These are phyloP conservation scores for Molossus alvarezi DNA, from an alignment of 2,797 vertebrate species.

Conservation along the genomic window DNA sequence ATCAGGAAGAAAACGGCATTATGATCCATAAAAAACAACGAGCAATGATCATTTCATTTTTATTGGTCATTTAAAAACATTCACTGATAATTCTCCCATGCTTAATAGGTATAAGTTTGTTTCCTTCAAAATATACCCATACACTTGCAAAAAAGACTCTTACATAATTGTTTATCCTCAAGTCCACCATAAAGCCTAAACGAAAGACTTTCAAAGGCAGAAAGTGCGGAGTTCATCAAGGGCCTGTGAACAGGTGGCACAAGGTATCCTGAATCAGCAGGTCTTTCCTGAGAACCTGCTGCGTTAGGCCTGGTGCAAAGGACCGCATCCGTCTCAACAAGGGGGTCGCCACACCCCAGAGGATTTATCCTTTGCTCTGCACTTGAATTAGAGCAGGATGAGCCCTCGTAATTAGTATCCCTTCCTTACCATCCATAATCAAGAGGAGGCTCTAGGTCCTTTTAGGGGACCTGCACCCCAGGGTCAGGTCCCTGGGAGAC, in stretches of 20 bases:
- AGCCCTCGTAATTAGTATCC: not conserved
- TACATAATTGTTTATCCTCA: constrained; percentile 28
- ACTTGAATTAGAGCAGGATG: constrained; percentile 25
- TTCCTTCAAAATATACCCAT: constrained; percentile 75
- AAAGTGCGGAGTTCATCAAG: not conserved
- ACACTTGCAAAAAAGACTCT: constrained; percentile 46
- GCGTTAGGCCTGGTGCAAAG: not conserved
- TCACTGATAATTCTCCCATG: constrained; percentile 81
- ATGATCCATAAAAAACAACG: constrained; percentile 85
- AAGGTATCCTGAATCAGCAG: not conserved
- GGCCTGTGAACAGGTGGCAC: not conserved
- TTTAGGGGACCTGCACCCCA: not conserved
- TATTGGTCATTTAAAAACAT: constrained; percentile 86
- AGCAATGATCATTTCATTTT: constrained; percentile 85
- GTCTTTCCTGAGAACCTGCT: not conserved
- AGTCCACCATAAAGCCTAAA: constrained; percentile 28
- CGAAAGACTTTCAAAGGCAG: constrained; percentile 51
- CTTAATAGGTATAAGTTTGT: constrained; percentile 80
- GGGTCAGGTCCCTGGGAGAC: not conserved
- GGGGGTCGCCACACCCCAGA: not conserved
- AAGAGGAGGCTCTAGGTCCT: not conserved
- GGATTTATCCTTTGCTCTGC: constrained; percentile 14
- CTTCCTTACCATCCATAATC: not conserved
- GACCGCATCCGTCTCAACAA: not conserved
- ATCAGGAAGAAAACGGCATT: constrained; percentile 76